Base-by-base conservation (phyloP, 1,140 invertebrate genomes). In the Drosophila mojavensis region DNA sequence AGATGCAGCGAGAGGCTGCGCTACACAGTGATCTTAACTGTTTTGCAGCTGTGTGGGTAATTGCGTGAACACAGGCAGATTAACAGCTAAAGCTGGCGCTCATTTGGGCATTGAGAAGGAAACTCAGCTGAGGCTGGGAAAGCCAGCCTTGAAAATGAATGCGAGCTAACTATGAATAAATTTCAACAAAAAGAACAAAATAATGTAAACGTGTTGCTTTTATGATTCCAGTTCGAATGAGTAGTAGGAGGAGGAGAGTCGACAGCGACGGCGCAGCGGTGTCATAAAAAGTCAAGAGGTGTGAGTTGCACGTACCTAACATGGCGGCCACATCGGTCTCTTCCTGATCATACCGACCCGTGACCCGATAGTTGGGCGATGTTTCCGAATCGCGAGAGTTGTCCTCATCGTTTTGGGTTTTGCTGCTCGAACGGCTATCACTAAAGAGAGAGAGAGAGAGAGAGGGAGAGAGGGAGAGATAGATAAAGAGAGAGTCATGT, bases 321-420 rank as follows among this genome's bases (percentile, higher is more conserved):
- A 99, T 98, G 93, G 98, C 98, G 41, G 98, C 98, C 66, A 97
- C 98, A 94, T 99, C 98, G 6, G 97, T 98, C 94, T 98, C 98
- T 90, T 98, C 98, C 82, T 96, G 96, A 93, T 98, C 97, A 93
- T 97, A 97, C 64, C 96, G 93, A 17, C 96, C 96, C 20, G 96
- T 94, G 67, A 89, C 95, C 81, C 96, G 94, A 91, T 95, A 95
- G 93, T 96, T 97, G 9, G 97, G 96, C 65, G 97, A 98, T 30
- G 94, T 97, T 92, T 97, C 96, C 0, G 97, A 97, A 93, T 97
- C 97, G 75, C 97, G 94, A 1, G 97, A 97, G 17, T 97, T 97
- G 86, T 98, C 97, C 92, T 98, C 97, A 75, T 97, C 97, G 89
- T 97, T 97, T 73, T 96, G 94, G 65, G 93, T 94, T 70, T 92